Evolutionary conservation across 2,888 invertebrate genomes (phyloP).

Genomic region (Sphaeridia pumilis): DNA sequence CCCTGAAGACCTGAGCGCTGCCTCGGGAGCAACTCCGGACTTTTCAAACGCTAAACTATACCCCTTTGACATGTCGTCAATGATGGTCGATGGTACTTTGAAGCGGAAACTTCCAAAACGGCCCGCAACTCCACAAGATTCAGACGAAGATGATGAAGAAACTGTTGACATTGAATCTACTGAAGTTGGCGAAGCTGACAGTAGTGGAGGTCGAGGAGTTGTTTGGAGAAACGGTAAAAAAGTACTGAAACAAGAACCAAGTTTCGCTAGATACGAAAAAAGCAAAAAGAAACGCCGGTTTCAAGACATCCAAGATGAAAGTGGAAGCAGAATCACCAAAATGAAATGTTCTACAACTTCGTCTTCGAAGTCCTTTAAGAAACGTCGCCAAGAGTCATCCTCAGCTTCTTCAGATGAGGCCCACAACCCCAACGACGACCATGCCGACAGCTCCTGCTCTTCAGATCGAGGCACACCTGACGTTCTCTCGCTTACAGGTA

Average conservation of each 20-base stretch:
- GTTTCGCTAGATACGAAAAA: neutral
- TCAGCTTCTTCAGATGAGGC: no score
- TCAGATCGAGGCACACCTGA: conserved; percentile 11
- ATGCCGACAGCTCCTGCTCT: neutral
- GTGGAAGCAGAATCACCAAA: conserved; percentile 7
- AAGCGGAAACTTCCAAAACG: no score
- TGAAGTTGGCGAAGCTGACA: conserved; percentile 54
- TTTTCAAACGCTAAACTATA: no score
- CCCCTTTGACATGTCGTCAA: no score
- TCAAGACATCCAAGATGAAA: no score
- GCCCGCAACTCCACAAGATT: no score
- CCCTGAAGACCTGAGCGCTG: no score
- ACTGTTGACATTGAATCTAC: conserved; percentile 79
- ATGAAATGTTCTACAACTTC: neutral
- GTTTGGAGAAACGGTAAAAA: neutral
- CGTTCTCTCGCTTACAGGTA: conserved; percentile 12
- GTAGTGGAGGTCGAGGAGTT: no score
- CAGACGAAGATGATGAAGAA: conserved; percentile 56
- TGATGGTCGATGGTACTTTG: no score
- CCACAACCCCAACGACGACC: neutral
- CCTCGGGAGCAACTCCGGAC: no score
- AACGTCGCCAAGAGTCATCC: neutral
- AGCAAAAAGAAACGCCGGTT: conserved; percentile 13
- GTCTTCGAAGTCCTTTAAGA: no score
- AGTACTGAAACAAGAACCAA: neutral